Evolutionary conservation across 2,113 vertebrate species (phyloP), one percentile per base, ranked within the genome.

Genomic region (Phoxinus phoxinus): DNA sequence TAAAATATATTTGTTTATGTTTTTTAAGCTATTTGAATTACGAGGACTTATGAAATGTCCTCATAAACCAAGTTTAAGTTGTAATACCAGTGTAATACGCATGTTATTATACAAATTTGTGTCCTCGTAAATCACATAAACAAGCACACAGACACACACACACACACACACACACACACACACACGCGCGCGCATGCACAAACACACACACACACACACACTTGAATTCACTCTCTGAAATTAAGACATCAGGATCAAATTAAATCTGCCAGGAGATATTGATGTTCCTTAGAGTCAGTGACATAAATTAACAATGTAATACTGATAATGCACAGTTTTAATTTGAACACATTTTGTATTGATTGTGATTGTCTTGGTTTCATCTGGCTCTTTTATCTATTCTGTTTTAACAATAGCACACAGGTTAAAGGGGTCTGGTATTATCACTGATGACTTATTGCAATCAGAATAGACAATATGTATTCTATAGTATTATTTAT

Each of bases 171-270:
- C n/a, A n/a, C 71, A 7, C 19, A 37, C 65, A 10, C 63, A 67
- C 23, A 63, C 67, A 35, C 41, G 10, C 41, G 10, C 37, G 7
- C 37, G 7, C 37, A 41, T 6, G 7, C 37, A 37, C 35, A 37
- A 5, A 37, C 35, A 37, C 30, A 73, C 73, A 59, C 53, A 71
- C 73, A 79, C 37, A 44, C 56, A 41, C 53, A 82, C 21, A 53
- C 44, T 37, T 23, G 51, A 74, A 72, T 44, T 71, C 84, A 71
- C 48, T 80, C 74, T 35, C 27, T 48, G 75, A 48, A 63, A 75
- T 78, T 23, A 59, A 84, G 82, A 30, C 78, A 46, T 65, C 76
- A 37, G 76, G 53, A 35, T 78, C 5, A 79, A 79, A 80, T 80
- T 46, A 80, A 63, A 46, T 80, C 78, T 80, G 78, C 27, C 77